Evolutionary conservation across 2,888 invertebrate species (phyloP).

Genomic region (Drosophila putrida): DNA sequence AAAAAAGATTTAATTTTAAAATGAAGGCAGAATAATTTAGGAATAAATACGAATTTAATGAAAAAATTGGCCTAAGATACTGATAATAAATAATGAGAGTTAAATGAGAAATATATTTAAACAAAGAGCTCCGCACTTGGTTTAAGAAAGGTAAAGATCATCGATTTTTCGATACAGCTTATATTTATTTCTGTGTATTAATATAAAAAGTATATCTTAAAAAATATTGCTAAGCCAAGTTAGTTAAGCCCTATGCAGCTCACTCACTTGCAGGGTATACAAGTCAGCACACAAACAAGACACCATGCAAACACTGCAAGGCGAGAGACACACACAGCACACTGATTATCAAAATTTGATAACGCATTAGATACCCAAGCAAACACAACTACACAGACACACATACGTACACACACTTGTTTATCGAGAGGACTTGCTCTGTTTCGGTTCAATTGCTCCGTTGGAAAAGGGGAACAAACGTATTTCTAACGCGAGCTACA

Average conservation of each 20-base stretch:
- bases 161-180: too few species aligned
- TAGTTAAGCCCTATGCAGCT: conserved; percentile 1
- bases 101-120: too few species aligned
- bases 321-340: conserved; percentile 61
- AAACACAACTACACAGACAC: conserved; percentile 39
- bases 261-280: conserved; percentile 37
- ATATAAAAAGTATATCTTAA: too few species aligned
- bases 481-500: conserved; percentile 71
- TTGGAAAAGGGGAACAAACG: conserved; percentile 32
- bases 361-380: conserved; percentile 66
- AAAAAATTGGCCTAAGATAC: too few species aligned
- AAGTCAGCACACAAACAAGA: conserved; percentile 62
- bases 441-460: conserved; percentile 69
- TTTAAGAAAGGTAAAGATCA: too few species aligned
- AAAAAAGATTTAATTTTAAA: too few species aligned
- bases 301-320: conserved; percentile 54
- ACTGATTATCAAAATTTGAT: conserved; percentile 77
- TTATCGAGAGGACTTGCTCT: conserved; percentile 40
- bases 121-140: too few species aligned
- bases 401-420: conserved; percentile 17
- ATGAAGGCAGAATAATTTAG: too few species aligned
- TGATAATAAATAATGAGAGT: too few species aligned
- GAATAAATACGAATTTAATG: too few species aligned
- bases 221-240: too few species aligned
- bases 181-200: too few species aligned